Percentiles rank a stretch among this genome's conserved stretches.
Conservation (phyloP, 2,888 invertebrate genomes). For the Athetis lepigone region DNA sequence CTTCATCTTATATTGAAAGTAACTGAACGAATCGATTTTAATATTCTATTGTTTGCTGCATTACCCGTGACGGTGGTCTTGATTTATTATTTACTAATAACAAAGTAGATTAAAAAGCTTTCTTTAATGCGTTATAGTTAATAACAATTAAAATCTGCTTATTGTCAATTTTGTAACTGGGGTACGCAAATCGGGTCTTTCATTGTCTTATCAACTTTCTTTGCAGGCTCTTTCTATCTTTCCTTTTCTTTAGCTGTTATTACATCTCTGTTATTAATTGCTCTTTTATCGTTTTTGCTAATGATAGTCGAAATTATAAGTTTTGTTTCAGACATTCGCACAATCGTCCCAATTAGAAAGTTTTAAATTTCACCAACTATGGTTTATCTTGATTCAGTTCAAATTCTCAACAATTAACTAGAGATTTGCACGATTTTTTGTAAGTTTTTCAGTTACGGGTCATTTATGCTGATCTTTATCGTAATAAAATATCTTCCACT, state of each 20-base stretch:
- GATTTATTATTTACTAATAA: slow-evolving; percentile 58
- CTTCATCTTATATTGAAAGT: slow-evolving; percentile 52
- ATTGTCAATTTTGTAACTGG: slow-evolving; percentile 33
- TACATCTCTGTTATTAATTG: slow-evolving; percentile 35
- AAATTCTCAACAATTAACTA: slow-evolving; percentile 63
- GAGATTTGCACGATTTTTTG: slow-evolving; percentile 45
- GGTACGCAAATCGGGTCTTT: slow-evolving; percentile 34
- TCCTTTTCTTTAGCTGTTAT: slow-evolving; percentile 17
- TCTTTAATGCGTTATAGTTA: slow-evolving; percentile 49
- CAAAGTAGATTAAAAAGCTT: slow-evolving; percentile 55
- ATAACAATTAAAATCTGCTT: slow-evolving; percentile 39
- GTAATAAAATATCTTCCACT: slow-evolving; percentile 48
- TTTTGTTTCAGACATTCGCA: slow-evolving; percentile 68
- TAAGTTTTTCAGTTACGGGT: slow-evolving; percentile 59
- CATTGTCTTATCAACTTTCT: slow-evolving; percentile 40
- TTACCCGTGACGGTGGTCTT: slow-evolving; percentile 51
- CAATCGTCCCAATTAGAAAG: slow-evolving; percentile 69
- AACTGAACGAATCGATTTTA: slow-evolving; percentile 53
- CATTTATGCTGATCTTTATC: slow-evolving; percentile 65
- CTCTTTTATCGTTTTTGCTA: slow-evolving; percentile 29
- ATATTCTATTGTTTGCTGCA: slow-evolving; percentile 56
- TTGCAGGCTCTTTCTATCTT: slow-evolving; percentile 9
- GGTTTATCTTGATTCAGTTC: slow-evolving; percentile 74
- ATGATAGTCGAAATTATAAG: slow-evolving; percentile 23
- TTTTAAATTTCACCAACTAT: slow-evolving; percentile 61